A percentile compares a stretch with the other conserved stretches of the same genome.
Evolutionary conservation across 2,888 invertebrate genomes (phyloP).

Genomic region (Troglohyphantes excavatus): DNA sequence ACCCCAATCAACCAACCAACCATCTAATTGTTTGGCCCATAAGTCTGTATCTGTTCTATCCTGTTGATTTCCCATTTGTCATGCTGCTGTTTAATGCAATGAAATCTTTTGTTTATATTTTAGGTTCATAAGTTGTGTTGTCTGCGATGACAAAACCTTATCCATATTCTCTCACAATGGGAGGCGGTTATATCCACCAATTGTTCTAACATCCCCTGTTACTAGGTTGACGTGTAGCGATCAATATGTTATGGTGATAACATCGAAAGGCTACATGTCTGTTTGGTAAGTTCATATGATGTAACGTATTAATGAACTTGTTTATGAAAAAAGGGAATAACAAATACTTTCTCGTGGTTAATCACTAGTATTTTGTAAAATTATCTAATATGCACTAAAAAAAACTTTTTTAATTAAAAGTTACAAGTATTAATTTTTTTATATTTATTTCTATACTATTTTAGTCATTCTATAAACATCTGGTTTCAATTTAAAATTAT

Average conservation of each 20-base stretch:
- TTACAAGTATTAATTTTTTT: neutral
- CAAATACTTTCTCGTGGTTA: neutral
- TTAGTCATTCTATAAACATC: no score
- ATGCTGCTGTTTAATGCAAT: no score
- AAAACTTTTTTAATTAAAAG: neutral
- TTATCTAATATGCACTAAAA: neutral
- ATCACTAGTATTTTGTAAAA: neutral
- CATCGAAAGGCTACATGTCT: slow-evolving; percentile 83
- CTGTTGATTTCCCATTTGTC: no score
- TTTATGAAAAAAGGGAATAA: no score
- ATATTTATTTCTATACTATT: no score
- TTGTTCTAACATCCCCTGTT: slow-evolving; percentile 85
- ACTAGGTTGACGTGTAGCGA: slow-evolving; percentile 85
- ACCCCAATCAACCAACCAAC: no score
- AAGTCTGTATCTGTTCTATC: no score
- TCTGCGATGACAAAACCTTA: slow-evolving; percentile 88
- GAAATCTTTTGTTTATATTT: neutral
- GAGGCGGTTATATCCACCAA: slow-evolving; percentile 84
- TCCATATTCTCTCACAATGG: slow-evolving; percentile 86
- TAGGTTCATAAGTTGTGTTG: slow-evolving; percentile 85
- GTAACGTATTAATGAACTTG: neutral
- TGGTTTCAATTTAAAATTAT: no score
- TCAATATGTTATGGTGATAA: slow-evolving; percentile 85
- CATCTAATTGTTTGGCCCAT: no score
- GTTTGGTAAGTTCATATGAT: slow-evolving; percentile 83